Base-by-base conservation (phyloP, 1,140 invertebrate species). In the Lepidostoma basale region DNA sequence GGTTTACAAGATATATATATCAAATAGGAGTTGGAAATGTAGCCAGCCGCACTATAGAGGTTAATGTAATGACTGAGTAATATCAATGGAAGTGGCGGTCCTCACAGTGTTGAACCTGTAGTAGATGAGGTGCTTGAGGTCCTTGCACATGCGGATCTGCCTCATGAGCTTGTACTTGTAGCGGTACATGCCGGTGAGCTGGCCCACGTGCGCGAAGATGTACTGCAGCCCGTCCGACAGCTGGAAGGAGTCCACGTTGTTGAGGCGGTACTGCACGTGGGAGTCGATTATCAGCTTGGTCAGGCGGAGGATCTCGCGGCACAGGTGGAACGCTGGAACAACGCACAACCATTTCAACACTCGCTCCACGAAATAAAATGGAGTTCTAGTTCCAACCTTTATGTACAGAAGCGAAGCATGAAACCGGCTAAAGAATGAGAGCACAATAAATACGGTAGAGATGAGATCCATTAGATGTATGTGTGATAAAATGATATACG, bases 81-180 rank as follows among this genome's bases (percentile, higher is more conserved):
- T n/a, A n/a, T n/a, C n/a, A n/a, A n/a, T n/a, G n/a, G n/a, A n/a
- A n/a, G 30, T 33, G 30, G 4, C 30, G 4, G 44, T 20, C 68
- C 86, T 87, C 81, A 95, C 95, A 36, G 98, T 99, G 78, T 99
- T 99, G 81, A 99, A 99, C 67, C 98, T 88, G 83, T 99, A 99
- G 81, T 99, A 99, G 66, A 99, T 98, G 56, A 99, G 84, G 87
- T 99, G 98, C 77, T 99, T 99, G 69, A 99, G 85, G 84, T 99
- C 98, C 81, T 99, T 99, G 85, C 98, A 99, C 98, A 99, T 99
- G 54, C 98, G 84, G 71, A 99, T 99, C 85, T 99, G 98, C 77
- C 96, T 89, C 98, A 99, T 99, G 12, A 99, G 84, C 80, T 99
- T 99, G 83, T 99, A 99, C 77, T 99, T 99, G 85, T 99, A 99